Conservation (phyloP, 2,113 vertebrate genomes). For the Thomomys bottae region DNA sequence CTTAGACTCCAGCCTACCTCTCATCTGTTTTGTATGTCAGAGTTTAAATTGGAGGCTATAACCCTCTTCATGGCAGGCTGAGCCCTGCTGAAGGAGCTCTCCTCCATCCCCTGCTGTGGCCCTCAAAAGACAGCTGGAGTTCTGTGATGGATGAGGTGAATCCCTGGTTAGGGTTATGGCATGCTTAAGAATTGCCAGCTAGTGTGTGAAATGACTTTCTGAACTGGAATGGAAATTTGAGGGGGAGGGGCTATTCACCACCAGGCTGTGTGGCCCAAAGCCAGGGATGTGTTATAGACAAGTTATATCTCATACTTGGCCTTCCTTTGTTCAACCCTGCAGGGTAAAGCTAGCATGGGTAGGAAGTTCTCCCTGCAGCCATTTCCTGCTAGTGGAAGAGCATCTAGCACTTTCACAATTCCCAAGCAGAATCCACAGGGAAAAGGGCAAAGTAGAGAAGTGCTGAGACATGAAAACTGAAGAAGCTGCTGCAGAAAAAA, state of each 20-base stretch:
- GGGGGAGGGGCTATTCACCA: neutral
- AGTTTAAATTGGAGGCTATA: slow-evolving; percentile 10
- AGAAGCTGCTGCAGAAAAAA: slow-evolving; percentile 14
- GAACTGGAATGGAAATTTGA: slow-evolving; percentile 48
- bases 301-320: too few species aligned
- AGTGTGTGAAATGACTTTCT: slow-evolving; percentile 39
- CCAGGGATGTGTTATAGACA: slow-evolving; percentile 29
- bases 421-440: slow-evolving; percentile 9
- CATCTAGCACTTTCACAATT: slow-evolving; percentile 37
- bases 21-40: neutral
- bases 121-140: slow-evolving; percentile 13
- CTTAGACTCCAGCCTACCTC: slow-evolving; percentile 15
- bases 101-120: neutral
- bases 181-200: slow-evolving; percentile 45
- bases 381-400: slow-evolving; percentile 62
- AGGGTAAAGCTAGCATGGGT: slow-evolving; percentile 18
- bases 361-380: slow-evolving; percentile 48
- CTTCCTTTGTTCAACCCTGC: neutral
- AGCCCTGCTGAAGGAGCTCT: neutral
- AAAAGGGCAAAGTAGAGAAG: slow-evolving; percentile 36
- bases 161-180: slow-evolving; percentile 37
- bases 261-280: neutral
- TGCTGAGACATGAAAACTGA: slow-evolving; percentile 30
- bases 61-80: neutral
- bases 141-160: slow-evolving; percentile 57